Percentiles rank a stretch among this genome's conserved stretches.
phyloP scores from a whole-genome alignment of 2,113 vertebrate genomes.

The Sturnira hondurensis region DNA sequence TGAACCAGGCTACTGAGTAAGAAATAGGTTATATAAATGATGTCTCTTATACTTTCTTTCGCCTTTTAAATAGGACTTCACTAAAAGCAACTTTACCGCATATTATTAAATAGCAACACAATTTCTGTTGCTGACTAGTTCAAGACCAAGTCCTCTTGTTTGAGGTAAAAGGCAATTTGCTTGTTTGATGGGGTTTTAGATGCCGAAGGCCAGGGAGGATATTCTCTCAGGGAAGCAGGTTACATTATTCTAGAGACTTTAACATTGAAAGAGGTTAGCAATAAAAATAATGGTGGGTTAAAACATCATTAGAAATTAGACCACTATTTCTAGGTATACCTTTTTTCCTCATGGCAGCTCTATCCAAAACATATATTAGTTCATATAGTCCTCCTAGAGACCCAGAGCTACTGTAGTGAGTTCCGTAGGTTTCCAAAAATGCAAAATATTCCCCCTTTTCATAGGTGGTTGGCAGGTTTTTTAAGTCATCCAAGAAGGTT shows the following conservation, averaged over 20 bases:
- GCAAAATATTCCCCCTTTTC: constrained; percentile 91
- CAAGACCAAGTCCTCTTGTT: neutral
- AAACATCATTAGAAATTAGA: neutral
- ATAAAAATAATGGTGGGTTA: neutral
- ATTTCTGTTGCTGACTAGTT: neutral
- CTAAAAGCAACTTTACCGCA: neutral
- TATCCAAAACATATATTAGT: constrained; percentile 89
- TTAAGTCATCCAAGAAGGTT: constrained; percentile 84
- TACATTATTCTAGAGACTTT: neutral
- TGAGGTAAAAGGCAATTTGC: neutral
- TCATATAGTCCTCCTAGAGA: constrained; percentile 90
- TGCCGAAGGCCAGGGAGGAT: neutral
- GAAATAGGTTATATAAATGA: neutral
- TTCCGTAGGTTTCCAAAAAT: constrained; percentile 93
- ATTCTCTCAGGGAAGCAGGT: neutral
- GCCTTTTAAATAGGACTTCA: neutral
- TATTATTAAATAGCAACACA: neutral
- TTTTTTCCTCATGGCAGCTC: constrained; percentile 69
- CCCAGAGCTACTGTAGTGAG: constrained; percentile 90
- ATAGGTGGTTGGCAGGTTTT: constrained; percentile 85
- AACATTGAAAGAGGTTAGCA: neutral
- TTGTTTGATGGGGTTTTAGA: neutral
- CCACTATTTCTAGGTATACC: constrained; percentile 77
- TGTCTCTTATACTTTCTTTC: neutral
- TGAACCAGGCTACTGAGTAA: neutral